phyloP scores from a whole-genome alignment of 2,888 invertebrate species.

The Drosophila macrothrix region DNA sequence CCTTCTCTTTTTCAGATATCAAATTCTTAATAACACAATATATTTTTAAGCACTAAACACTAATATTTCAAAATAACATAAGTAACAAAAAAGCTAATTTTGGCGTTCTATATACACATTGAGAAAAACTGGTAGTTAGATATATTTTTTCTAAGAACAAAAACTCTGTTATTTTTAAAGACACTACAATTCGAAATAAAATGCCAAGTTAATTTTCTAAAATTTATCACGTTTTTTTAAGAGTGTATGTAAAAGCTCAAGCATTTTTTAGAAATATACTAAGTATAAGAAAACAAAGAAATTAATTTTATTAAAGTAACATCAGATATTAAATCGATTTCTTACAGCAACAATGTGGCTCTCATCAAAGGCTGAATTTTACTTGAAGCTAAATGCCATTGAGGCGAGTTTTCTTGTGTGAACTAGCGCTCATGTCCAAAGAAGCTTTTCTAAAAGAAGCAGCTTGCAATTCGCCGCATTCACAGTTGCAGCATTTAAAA shows the following conservation, averaged over 20 bases:
- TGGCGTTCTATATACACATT: too few species aligned
- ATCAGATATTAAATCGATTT: not conserved
- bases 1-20: too few species aligned
- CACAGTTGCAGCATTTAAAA: conserved; percentile 15
- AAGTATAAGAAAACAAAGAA: not conserved
- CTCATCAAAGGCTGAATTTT: not conserved
- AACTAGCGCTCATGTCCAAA: not conserved
- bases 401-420: not conserved
- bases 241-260: not conserved
- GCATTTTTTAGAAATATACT: not conserved
- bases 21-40: too few species aligned
- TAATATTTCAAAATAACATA: too few species aligned
- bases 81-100: too few species aligned
- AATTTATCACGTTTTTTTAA: not conserved
- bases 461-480: not conserved
- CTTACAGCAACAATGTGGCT: not conserved
- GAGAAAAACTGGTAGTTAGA: too few species aligned
- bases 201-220: not conserved
- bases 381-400: not conserved
- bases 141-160: too few species aligned
- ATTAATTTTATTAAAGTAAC: not conserved
- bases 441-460: not conserved
- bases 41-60: too few species aligned
- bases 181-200: not conserved
- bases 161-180: not conserved